phyloP scores from a whole-genome alignment of 1,140 invertebrate species.

The Sarcophaga peregrina region DNA sequence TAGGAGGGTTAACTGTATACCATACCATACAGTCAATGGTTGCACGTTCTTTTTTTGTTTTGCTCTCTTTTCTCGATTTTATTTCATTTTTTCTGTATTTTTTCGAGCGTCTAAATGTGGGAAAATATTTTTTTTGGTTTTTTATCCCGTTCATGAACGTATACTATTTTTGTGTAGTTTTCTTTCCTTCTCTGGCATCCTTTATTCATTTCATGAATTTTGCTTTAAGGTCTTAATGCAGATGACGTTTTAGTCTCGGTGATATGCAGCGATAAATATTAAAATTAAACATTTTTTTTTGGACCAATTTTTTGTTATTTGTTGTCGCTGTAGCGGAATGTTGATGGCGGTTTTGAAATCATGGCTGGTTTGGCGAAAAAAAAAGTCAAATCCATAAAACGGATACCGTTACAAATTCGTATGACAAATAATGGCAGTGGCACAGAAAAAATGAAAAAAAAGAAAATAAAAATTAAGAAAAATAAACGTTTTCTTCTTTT shows the following conservation, averaged over 20 bases:
- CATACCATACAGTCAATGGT: neutral
- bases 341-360: neutral
- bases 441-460: neutral
- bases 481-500: neutral
- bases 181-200: neutral
- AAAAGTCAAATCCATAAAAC: neutral
- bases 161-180: neutral
- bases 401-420: conserved; percentile 18
- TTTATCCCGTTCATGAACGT: neutral
- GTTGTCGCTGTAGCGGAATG: neutral
- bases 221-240: conserved; percentile 25
- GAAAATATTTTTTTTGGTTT: neutral
- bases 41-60: neutral
- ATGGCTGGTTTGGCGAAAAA: neutral
- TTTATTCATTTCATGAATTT: conserved; percentile 23
- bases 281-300: conserved; percentile 5
- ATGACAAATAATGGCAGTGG: conserved; percentile 14
- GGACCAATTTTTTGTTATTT: neutral
- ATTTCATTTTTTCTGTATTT: too few relatives aligned
- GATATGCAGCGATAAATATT: conserved; percentile 32
- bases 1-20: too few relatives aligned
- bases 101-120: neutral
- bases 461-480: too few relatives aligned
- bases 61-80: neutral
- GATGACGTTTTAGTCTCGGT: conserved; percentile 32